These are phyloP conservation scores for Spongilla lacustris DNA, from an alignment of 37 sponge, comb jelly and placozoan species.

Conservation along the genomic window DNA sequence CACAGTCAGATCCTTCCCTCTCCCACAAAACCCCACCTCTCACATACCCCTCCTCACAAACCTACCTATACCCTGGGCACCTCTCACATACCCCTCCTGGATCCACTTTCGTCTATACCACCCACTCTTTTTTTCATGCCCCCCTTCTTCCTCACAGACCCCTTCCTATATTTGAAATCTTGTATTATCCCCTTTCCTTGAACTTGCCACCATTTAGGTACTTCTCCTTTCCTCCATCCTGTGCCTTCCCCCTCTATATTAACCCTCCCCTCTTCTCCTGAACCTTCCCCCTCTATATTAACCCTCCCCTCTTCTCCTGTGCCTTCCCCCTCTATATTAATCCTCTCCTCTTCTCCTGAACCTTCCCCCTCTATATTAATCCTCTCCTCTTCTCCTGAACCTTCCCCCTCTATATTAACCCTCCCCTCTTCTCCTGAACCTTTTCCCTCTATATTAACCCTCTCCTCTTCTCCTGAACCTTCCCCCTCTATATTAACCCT, in stretches of 20 bases:
- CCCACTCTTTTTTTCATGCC: not conserved
- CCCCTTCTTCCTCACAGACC: too few relatives aligned
- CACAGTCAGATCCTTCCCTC: not conserved
- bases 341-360: not conserved
- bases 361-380: not conserved
- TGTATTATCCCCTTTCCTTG: too few relatives aligned
- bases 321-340: not conserved
- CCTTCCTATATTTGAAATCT: too few relatives aligned
- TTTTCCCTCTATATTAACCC: not conserved
- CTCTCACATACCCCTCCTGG: too few relatives aligned
- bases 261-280: not conserved
- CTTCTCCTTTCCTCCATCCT: not conserved
- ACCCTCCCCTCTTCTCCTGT: not conserved
- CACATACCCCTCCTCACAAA: too few relatives aligned
- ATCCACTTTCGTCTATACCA: too few relatives aligned
- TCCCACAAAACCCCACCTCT: not conserved
- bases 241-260: not conserved
- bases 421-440: not conserved
- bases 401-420: too few relatives aligned
- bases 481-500: too few relatives aligned
- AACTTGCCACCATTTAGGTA: too few relatives aligned
- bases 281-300: not conserved
- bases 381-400: not conserved
- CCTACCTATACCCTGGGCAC: too few relatives aligned
- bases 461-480: not conserved